A percentile compares a stretch with the other conserved stretches of the same genome.
Conservation (phyloP, 1,140 invertebrate species). For the Lethrus apterus region DNA sequence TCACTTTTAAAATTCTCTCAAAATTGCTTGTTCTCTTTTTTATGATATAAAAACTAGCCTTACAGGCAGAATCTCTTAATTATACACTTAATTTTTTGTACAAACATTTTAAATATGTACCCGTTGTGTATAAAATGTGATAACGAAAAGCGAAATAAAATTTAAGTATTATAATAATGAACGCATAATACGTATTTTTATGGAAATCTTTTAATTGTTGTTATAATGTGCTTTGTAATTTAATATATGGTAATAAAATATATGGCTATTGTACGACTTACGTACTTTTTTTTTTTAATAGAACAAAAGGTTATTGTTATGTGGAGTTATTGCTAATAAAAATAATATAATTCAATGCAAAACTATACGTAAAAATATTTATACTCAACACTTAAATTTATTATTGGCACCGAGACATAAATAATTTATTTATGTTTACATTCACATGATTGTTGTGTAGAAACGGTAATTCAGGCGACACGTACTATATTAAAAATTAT, state of each 20-base stretch:
- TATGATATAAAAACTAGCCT: no score
- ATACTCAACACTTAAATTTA: not conserved
- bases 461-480: no score
- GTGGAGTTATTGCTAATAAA: constrained; percentile 1
- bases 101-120: not conserved
- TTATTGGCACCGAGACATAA: no score
- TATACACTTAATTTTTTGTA: not conserved
- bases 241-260: constrained; percentile 1
- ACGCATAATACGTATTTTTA: not conserved
- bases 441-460: no score
- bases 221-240: not conserved
- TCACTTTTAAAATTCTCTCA: no score
- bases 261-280: not conserved
- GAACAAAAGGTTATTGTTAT: not conserved
- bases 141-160: not conserved
- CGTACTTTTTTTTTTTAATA: not conserved
- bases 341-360: constrained; percentile 1
- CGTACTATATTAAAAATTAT: no score
- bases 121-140: not conserved
- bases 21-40: no score
- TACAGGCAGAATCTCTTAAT: no score
- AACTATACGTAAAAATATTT: not conserved
- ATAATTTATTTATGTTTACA: no score
- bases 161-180: not conserved
- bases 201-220: not conserved